Percentiles rank a stretch among this genome's conserved stretches.
These are phyloP conservation scores for Phalacrocorax carbo DNA, from an alignment of 2,113 vertebrate genomes.

Conservation along the genomic window DNA sequence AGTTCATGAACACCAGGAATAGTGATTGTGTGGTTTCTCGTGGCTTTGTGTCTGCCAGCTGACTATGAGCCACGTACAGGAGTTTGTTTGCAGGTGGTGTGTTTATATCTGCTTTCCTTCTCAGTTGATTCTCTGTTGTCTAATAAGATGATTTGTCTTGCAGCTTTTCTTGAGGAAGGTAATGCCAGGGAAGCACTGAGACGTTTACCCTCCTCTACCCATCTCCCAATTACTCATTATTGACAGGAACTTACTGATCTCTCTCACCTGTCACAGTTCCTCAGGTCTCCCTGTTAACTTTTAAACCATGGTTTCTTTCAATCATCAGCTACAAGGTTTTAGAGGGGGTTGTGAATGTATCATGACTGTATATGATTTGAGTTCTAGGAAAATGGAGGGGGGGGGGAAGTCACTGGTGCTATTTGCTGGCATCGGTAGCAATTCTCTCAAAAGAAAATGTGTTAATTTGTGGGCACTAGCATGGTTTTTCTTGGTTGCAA, in stretches of 20 bases:
- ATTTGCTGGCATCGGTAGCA: not conserved
- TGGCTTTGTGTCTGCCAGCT: not conserved
- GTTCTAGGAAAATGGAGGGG: not conserved
- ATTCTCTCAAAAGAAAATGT: not conserved
- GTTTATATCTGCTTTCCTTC: not conserved
- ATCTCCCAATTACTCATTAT: not conserved
- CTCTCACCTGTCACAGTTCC: not conserved
- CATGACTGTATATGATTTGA: not conserved
- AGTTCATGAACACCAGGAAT: not conserved
- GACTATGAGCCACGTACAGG: not conserved
- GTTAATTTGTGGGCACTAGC: not conserved
- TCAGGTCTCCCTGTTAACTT: not conserved
- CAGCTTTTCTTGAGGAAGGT: not conserved
- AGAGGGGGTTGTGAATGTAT: not conserved
- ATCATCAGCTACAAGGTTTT: not conserved
- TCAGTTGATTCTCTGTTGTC: not conserved
- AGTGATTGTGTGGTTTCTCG: not conserved
- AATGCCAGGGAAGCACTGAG: not conserved
- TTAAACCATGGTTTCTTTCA: not conserved
- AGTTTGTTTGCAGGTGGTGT: not conserved
- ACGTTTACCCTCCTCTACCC: not conserved
- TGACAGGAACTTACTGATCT: not conserved
- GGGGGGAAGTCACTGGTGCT: not conserved
- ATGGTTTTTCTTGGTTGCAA: not conserved
- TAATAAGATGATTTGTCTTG: not conserved